A percentile compares a stretch with the other conserved stretches of the same genome.
Evolutionary conservation across 2,113 vertebrate genomes (phyloP).

Genomic region (Meriones unguiculatus): DNA sequence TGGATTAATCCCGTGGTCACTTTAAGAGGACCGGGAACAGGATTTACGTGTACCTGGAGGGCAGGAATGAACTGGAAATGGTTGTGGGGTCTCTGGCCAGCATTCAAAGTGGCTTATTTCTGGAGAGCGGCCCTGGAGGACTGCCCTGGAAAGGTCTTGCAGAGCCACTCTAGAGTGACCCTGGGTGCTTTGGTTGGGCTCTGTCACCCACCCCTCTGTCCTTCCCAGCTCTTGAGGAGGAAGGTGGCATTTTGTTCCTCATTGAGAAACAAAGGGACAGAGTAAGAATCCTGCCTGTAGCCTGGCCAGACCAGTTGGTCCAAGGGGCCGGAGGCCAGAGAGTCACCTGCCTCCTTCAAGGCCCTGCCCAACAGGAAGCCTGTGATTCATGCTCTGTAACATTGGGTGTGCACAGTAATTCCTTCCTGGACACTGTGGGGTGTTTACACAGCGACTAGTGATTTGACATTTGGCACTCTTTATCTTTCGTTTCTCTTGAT

Average conservation of each 20-base stretch:
- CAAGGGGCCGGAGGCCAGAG: background rate
- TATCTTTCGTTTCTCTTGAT: constrained; percentile 34
- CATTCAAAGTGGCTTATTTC: background rate
- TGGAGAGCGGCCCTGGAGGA: background rate
- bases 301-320: background rate
- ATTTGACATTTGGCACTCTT: constrained; percentile 11
- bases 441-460: background rate
- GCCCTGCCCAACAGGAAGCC: constrained; percentile 8
- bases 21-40: background rate
- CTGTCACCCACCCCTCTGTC: no score
- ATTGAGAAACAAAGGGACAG: background rate
- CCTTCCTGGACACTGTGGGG: constrained; percentile 46
- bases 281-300: background rate
- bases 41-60: background rate
- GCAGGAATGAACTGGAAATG: background rate
- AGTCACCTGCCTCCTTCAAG: background rate
- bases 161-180: background rate
- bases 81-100: background rate
- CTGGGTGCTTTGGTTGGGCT: background rate
- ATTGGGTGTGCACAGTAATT: constrained; percentile 1
- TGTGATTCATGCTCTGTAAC: background rate
- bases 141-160: background rate
- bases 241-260: constrained; percentile 1
- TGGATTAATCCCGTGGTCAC: background rate
- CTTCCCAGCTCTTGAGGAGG: background rate